Percentiles rank a stretch among this genome's conserved stretches.
Evolutionary conservation across 2,888 invertebrate species (phyloP).

Genomic region (Mesochorus sp.): DNA sequence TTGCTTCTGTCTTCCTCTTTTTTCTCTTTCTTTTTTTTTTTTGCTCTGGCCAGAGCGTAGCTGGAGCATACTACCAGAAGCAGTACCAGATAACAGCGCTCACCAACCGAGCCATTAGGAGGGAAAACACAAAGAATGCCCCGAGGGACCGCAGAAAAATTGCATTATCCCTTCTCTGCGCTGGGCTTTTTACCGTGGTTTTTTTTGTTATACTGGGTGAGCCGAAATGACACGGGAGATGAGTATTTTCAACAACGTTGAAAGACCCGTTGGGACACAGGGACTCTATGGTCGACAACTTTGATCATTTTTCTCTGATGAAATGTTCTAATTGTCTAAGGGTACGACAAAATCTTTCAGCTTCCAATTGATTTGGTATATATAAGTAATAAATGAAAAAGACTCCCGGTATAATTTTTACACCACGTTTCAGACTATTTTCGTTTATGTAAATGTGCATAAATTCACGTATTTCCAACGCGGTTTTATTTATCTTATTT

Average conservation of each 20-base stretch:
- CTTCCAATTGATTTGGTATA: too few species aligned
- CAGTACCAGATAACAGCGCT: slow-evolving; percentile 29
- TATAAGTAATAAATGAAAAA: too few species aligned
- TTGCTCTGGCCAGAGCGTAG: slow-evolving; percentile 2
- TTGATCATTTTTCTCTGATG: too few species aligned
- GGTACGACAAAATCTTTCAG: too few species aligned
- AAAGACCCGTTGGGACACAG: too few species aligned
- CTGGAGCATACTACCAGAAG: neutral
- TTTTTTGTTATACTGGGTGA: neutral
- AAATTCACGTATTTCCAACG: too few species aligned
- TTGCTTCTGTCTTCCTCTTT: neutral
- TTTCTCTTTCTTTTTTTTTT: slow-evolving; percentile 16
- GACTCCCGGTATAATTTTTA: too few species aligned
- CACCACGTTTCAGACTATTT: too few species aligned
- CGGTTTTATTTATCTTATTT: too few species aligned
- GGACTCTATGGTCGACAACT: too few species aligned
- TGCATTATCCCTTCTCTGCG: slow-evolving; percentile 50
- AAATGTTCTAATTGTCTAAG: too few species aligned
- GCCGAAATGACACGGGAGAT: neutral
- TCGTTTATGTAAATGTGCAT: too few species aligned
- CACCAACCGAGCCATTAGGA: slow-evolving; percentile 51
- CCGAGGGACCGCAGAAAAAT: slow-evolving; percentile 51
- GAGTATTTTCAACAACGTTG: neutral
- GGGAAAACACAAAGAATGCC: slow-evolving; percentile 60
- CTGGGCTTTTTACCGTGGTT: slow-evolving; percentile 5